These are phyloP conservation scores for Halcyon smyrnensis DNA, from an alignment of 2,797 vertebrate genomes.

Conservation along the genomic window DNA sequence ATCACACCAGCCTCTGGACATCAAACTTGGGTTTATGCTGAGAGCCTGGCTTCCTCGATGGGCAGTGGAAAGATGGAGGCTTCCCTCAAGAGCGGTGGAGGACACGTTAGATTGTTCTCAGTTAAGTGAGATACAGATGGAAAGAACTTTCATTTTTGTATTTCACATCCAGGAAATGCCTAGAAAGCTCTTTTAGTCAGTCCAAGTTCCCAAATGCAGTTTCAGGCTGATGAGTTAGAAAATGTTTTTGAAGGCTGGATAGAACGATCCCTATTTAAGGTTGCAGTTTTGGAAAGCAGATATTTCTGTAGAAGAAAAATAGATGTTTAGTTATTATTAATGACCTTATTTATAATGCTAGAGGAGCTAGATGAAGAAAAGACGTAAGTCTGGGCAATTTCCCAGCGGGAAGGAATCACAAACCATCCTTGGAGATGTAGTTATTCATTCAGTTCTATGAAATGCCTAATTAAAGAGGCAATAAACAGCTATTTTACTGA, in stretches of 20 bases:
- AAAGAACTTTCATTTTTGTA: not conserved
- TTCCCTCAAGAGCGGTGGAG: not conserved
- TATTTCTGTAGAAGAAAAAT: conserved; percentile 37
- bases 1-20: conserved; percentile 14
- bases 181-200: conserved; percentile 27
- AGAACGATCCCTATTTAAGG: conserved; percentile 26
- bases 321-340: conserved; percentile 50
- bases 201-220: not conserved
- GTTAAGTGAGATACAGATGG: not conserved
- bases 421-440: conserved; percentile 41
- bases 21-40: not conserved
- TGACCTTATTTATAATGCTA: conserved; percentile 46
- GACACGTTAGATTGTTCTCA: not conserved
- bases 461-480: conserved; percentile 70
- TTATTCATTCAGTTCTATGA: conserved; percentile 64
- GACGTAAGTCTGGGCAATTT: conserved; percentile 40
- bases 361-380: conserved; percentile 36
- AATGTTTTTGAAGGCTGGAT: conserved; percentile 11
- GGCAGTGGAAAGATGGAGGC: not conserved
- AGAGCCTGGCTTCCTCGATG: not conserved
- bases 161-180: not conserved
- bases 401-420: conserved; percentile 46
- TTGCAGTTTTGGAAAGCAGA: conserved; percentile 19
- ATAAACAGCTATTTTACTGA: conserved; percentile 57
- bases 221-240: conserved; percentile 16